Evolutionary conservation across 92 coral and sea anemone genomes (phyloP).

Genomic region (Phenganax stokvisi): DNA sequence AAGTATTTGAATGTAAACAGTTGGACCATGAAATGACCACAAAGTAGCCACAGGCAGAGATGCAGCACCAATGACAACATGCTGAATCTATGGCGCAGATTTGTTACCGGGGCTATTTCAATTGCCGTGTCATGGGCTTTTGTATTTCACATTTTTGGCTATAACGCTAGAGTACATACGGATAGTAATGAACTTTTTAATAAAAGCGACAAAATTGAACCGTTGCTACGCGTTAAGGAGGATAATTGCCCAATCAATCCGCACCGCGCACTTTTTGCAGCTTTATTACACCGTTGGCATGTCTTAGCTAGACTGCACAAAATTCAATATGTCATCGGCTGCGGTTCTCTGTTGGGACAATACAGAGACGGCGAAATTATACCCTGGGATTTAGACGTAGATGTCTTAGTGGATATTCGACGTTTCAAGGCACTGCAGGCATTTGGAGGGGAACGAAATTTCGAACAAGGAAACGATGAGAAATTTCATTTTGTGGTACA

Average conservation of each 20-base stretch:
- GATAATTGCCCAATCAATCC: neutral
- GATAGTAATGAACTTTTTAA: neutral
- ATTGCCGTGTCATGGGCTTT: neutral
- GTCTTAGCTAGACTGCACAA: neutral
- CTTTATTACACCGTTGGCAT: constrained; percentile 1
- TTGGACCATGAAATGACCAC: too few relatives aligned
- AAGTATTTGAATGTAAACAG: neutral
- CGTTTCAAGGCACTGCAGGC: constrained; percentile 13
- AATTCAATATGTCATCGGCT: constrained; percentile 17
- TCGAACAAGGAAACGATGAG: constrained; percentile 14
- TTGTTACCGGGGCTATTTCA: neutral
- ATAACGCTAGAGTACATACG: neutral
- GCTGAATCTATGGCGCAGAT: neutral
- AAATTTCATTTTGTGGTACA: constrained; percentile 27
- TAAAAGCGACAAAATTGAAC: neutral
- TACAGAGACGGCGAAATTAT: constrained; percentile 22
- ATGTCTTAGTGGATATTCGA: constrained; percentile 22
- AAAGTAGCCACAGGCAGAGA: neutral
- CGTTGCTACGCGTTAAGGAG: too few relatives aligned
- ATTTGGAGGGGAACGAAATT: constrained; percentile 5
- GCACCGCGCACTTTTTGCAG: neutral
- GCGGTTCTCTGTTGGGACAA: constrained; percentile 26
- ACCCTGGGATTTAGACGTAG: constrained; percentile 31
- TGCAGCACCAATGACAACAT: neutral
- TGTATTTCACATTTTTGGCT: neutral